phyloP scores from a whole-genome alignment of 2,113 vertebrate genomes.

The Cathartes aura region DNA sequence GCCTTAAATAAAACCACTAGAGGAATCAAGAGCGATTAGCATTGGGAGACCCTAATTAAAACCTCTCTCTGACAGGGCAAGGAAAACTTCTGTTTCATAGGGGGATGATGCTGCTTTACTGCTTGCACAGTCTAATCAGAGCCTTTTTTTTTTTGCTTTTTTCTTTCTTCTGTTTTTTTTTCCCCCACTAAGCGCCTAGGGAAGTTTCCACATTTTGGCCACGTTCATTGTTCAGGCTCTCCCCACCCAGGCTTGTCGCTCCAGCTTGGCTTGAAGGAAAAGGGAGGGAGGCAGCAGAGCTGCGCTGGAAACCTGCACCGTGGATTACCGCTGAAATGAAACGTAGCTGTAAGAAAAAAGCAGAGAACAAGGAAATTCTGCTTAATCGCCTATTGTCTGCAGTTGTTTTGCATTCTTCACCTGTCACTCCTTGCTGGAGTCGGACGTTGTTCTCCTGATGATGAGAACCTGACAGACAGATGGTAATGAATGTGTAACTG shows the following conservation, averaged over 20 bases:
- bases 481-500: conserved; percentile 74
- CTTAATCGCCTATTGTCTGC: conserved; percentile 41
- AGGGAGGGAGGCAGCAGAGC: neutral
- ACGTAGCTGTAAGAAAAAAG: neutral
- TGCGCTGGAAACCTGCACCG: neutral
- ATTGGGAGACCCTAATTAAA: neutral
- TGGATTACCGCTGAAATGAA: neutral
- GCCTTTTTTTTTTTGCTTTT: neutral
- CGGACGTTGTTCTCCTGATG: conserved; percentile 42
- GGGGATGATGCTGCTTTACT: neutral
- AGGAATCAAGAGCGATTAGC: neutral
- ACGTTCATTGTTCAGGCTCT: conserved; percentile 13
- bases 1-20: neutral
- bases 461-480: conserved; percentile 62
- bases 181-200: neutral
- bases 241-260: neutral
- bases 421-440: conserved; percentile 46
- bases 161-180: neutral
- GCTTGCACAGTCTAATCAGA: neutral
- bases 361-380: conserved; percentile 38
- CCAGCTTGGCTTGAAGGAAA: neutral
- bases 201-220: neutral
- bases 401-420: conserved; percentile 58
- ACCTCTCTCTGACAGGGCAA: neutral
- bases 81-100: neutral